Percentiles rank a stretch among this genome's conserved stretches.
phyloP scores from a whole-genome alignment of 2,113 vertebrate genomes.

The Salvelinus sp. region DNA sequence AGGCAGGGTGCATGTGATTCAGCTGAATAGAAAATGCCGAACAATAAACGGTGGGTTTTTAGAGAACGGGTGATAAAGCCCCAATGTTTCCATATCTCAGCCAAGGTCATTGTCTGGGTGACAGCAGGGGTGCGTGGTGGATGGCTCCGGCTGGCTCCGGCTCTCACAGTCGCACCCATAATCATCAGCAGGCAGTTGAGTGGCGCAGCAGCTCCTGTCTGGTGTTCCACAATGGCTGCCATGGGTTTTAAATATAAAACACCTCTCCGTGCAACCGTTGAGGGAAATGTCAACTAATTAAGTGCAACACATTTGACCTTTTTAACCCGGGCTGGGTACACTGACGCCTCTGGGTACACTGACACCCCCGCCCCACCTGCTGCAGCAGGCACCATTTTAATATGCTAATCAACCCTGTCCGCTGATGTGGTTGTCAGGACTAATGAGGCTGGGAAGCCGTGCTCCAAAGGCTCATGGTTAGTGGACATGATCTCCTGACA shows the following conservation, averaged over 20 bases:
- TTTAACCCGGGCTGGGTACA: slow-evolving; percentile 38
- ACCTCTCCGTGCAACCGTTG: slow-evolving; percentile 48
- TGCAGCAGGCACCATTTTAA: slow-evolving; percentile 4
- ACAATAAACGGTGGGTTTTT: not conserved
- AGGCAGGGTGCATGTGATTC: not conserved
- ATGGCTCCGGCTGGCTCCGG: not conserved
- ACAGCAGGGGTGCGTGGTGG: not conserved
- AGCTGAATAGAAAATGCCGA: not conserved
- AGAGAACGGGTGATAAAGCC: not conserved
- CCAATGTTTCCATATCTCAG: not conserved
- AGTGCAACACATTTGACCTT: slow-evolving; percentile 66
- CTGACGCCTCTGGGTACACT: not conserved
- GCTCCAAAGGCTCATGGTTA: too few species aligned
- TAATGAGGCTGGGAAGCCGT: not conserved
- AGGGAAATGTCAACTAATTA: slow-evolving; percentile 78
- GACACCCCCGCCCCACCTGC: not conserved
- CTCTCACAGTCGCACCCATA: too few species aligned
- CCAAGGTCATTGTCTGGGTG: not conserved
- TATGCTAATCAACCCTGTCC: not conserved
- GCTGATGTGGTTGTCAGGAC: not conserved
- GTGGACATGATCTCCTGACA: not conserved
- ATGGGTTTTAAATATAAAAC: slow-evolving; percentile 52
- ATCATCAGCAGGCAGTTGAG: not conserved
- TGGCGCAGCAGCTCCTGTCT: slow-evolving; percentile 8
- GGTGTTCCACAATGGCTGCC: slow-evolving; percentile 34